Evolutionary conservation across 1,140 invertebrate species (phyloP).

Genomic region (Acromyrmex echinatior): DNA sequence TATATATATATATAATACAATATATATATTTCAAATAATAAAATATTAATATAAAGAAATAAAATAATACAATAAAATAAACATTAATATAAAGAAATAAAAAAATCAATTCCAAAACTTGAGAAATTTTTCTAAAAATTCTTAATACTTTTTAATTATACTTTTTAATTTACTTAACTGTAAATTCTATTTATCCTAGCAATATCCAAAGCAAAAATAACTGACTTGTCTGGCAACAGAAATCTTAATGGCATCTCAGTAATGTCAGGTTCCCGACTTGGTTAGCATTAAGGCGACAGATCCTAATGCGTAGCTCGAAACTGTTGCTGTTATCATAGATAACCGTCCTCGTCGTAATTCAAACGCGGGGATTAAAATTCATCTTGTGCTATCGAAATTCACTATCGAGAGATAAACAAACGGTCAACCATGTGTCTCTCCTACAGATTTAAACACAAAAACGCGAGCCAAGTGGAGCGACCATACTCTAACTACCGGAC

Average conservation of each 20-base stretch:
- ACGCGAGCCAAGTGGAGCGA: conserved; percentile 12
- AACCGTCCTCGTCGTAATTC: not conserved
- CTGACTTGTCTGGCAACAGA: not conserved
- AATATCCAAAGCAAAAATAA: not conserved
- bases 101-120: not conserved
- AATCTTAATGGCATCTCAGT: conserved; percentile 41
- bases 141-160: not conserved
- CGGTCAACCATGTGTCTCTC: not conserved
- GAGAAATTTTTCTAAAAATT: not conserved
- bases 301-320: conserved; percentile 5
- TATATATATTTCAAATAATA: not conserved
- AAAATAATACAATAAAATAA: conserved; percentile 4
- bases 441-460: not conserved
- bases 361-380: conserved; percentile 34
- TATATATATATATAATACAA: not conserved
- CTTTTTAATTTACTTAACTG: no score
- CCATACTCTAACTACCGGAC: conserved; percentile 18
- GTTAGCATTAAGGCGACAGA: conserved; percentile 22
- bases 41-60: not conserved
- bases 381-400: conserved; percentile 43
- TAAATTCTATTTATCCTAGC: not conserved
- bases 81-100: not conserved
- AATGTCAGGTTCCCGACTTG: not conserved
- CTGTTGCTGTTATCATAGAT: not conserved
- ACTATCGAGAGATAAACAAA: conserved; percentile 41